These are phyloP conservation scores for Cygnus atratus DNA, from an alignment of 2,113 vertebrate species.

Conservation along the genomic window DNA sequence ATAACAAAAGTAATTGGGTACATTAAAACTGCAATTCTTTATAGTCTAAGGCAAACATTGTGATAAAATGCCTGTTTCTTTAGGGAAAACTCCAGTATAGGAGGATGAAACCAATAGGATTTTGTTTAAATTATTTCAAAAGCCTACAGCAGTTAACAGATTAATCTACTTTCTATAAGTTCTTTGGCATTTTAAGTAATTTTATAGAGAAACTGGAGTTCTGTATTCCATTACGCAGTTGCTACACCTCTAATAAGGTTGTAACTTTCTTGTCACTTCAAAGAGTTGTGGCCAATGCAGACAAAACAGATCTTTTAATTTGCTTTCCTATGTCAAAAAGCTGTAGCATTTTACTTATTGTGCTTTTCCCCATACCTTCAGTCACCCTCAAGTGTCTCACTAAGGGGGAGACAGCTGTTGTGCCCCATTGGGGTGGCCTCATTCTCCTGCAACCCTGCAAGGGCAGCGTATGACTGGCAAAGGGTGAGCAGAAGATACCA, in stretches of 20 bases:
- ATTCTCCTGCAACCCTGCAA: neutral
- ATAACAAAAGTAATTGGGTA: constrained; percentile 15
- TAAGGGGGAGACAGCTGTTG: rapidly evolving
- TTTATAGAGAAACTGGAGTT: neutral
- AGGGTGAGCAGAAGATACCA: neutral
- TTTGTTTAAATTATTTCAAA: constrained; percentile 3
- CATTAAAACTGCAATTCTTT: constrained; percentile 13
- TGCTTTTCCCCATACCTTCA: neutral
- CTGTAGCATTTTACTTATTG: neutral
- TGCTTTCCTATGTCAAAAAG: neutral
- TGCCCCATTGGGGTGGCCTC: rapidly evolving
- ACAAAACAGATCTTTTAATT: neutral
- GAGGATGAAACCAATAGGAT: neutral
- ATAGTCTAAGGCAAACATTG: constrained; percentile 2
- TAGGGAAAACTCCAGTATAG: neutral
- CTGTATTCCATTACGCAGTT: neutral
- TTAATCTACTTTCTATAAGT: neutral
- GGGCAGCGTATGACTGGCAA: too few relatives aligned
- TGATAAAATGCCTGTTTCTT: constrained; percentile 2
- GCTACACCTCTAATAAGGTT: neutral
- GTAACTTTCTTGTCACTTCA: neutral
- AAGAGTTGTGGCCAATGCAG: neutral
- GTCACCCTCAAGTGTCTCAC: neutral
- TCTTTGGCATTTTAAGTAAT: neutral
- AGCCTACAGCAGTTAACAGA: neutral